Conservation (phyloP, 2,797 vertebrate species). For the Nasua narica region DNA sequence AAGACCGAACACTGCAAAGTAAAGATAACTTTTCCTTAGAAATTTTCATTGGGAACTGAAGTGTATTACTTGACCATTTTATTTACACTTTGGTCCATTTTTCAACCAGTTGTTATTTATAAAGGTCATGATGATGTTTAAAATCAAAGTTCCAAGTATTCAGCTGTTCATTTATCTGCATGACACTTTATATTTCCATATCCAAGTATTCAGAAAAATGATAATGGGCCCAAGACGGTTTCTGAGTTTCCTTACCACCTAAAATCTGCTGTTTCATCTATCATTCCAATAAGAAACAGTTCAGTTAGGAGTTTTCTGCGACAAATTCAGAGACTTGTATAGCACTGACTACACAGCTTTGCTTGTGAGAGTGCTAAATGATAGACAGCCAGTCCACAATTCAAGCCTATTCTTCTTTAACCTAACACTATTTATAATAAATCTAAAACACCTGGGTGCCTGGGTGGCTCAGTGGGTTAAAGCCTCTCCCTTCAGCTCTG, state of each 20-base stretch:
- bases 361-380: not conserved
- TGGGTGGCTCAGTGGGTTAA: too few species aligned
- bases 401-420: not conserved
- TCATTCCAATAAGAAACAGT: not conserved
- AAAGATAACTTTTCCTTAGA: slow-evolving; percentile 33
- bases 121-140: slow-evolving; percentile 22
- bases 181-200: not conserved
- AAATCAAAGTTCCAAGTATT: slow-evolving; percentile 34
- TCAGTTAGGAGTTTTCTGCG: not conserved
- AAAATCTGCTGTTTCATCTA: not conserved
- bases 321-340: not conserved
- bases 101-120: slow-evolving; percentile 1
- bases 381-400: not conserved
- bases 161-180: not conserved
- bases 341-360: not conserved
- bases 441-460: not conserved
- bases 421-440: not conserved
- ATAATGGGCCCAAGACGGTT: not conserved
- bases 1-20: not conserved
- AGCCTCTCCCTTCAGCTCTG: too few species aligned
- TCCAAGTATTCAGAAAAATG: not conserved
- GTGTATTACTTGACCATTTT: not conserved
- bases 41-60: slow-evolving; percentile 11
- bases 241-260: not conserved
- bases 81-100: slow-evolving; percentile 47